Base-by-base conservation (phyloP, 2,113 vertebrate genomes). In the Bothrops jararaca region DNA sequence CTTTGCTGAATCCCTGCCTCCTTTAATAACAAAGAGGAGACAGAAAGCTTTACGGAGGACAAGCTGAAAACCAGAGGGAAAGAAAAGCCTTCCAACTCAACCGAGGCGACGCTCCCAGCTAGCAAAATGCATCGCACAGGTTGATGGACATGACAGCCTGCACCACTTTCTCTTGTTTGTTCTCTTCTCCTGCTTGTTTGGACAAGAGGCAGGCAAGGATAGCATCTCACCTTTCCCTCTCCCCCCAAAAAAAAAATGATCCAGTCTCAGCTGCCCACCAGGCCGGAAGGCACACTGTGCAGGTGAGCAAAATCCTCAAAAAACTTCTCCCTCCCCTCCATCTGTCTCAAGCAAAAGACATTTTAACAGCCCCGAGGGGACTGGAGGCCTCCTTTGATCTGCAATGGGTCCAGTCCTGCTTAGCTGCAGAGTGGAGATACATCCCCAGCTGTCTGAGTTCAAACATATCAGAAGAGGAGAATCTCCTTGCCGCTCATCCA, bases 61-160 rank as follows among this genome's bases (percentile, higher is more conserved):
- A n/a, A n/a, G 1, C 60, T 13, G 60, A 69, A n/a, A 29, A n/a
- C n/a, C 29, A 13, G 24, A 8, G 58, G 58, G 58, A 26, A 24
- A 10, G 6, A 26, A 26, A 11, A 10, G 9, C 54, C 54, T 56
- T 56, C 18, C 4, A 24, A 60, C 26, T 29, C 9, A 26, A 60
- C 9, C 24, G 0, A 29, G 58, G 58, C 1, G 24, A 60, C 1
- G 8, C 58, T 60, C 58, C 22, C 58, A 94, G n/a, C 22, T 23
- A 52, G 69, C n/a, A 0, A 23, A 0, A 74, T 45, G 93, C 26
- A 92, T 96, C 64, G 48, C 94, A 91, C 90, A 93, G 86, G 93
- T 86, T 86, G 90, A 45, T 22, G 86, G 89, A 88, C 15, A 2
- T 1, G 93, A 54, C 29, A 52, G 10, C 0, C 1, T 0, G 24